Base-by-base conservation (phyloP, 2,113 vertebrate species). In the Macaca nemestrina region DNA sequence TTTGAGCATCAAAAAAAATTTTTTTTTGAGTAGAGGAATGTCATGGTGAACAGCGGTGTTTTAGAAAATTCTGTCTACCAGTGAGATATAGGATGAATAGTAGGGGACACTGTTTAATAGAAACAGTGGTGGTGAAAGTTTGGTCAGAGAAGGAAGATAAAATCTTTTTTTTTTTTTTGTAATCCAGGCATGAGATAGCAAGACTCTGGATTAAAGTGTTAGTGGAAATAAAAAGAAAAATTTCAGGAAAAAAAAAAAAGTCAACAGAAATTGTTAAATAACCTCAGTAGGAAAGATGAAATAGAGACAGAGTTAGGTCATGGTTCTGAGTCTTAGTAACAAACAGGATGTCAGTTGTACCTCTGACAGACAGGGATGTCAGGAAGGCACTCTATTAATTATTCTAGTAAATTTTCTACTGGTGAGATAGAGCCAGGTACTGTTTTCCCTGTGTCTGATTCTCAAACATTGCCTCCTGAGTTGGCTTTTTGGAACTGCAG, bases 221-320 rank as follows among this genome's bases (percentile, higher is more conserved):
- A 40, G 12, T 85, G 17, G 55, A 75, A 72, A 95, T 75, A 89
- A 9, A 59, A 3, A 43, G 32, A 72, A 2, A 32, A 38, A 9
- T 45, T 20, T 75, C 40, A 89, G 25, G 9, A 38, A 73, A 73
- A 30, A 48, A 30, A 13, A n/a, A 14, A 82, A 89, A 61, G 27
- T 14, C 35, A 87, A 75, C 13, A 75, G 17, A 83, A 87, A 27
- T 35, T 81, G 27, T 84, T 84, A 55, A 91, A 84, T 79, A 93
- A 80, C n/a, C 4, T 93, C 59, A 92, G 8, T 30, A 76, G 4
- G 13, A 18, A 89, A 85, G 25, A 57, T 50, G 18, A 67, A 75
- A 70, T 73, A 43, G 8, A 80, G 17, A 11, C 48, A 79, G 35
- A 40, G 4, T 52, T 30, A 55, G 27, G 18, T 30, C 50, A 79